Conservation (phyloP, 1,140 invertebrate species). For the Micrasema longulum region DNA sequence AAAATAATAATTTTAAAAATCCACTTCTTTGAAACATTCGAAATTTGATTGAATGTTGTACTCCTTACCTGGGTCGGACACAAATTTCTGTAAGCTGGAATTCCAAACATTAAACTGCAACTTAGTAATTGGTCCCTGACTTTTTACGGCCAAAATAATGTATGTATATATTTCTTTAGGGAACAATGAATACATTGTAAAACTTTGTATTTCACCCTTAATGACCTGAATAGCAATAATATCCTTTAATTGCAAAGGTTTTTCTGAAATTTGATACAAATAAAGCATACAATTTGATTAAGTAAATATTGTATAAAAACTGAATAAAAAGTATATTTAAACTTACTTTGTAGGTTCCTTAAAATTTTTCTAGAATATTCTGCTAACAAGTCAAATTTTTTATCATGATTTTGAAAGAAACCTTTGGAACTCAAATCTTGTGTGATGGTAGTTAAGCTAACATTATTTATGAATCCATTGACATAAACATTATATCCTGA, state of each 20-base stretch:
- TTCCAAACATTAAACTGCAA: not conserved
- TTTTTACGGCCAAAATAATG: not conserved
- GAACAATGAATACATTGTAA: not conserved
- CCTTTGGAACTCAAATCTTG: not conserved
- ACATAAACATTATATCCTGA: constrained; percentile 1
- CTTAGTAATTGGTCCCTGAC: not conserved
- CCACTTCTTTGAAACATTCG: too few species aligned
- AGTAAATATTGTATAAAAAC: too few species aligned
- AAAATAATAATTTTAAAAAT: too few species aligned
- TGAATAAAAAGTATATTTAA: too few species aligned
- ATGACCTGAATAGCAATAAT: not conserved
- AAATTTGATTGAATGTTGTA: too few species aligned
- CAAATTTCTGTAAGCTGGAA: not conserved
- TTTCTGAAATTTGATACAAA: constrained; percentile 21
- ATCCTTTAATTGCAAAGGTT: not conserved
- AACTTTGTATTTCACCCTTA: not conserved
- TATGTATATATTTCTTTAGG: not conserved
- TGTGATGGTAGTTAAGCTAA: not conserved
- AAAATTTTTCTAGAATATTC: constrained; percentile 17
- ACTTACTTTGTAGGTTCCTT: constrained; percentile 23
- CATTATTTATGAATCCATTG: constrained; percentile 13
- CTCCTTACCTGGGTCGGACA: not conserved
- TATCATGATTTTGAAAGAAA: not conserved
- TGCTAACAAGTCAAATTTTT: constrained; percentile 18
- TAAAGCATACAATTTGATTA: too few species aligned